Evolutionary conservation across 2,888 invertebrate species (phyloP).

Genomic region (Polymixis flavicincta): DNA sequence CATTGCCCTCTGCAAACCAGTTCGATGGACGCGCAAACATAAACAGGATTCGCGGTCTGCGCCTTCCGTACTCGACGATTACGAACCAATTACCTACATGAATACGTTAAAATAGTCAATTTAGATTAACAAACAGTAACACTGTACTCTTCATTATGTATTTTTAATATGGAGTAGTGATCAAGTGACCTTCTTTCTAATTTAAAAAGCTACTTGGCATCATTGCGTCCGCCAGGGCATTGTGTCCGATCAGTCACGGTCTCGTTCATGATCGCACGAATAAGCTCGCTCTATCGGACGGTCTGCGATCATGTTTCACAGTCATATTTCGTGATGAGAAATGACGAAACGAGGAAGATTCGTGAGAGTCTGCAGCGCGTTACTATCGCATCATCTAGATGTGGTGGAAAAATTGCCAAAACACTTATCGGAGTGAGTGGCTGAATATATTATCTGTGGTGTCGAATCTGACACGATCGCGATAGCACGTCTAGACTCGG

Average conservation of each 20-base stretch:
- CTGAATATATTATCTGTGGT: slow-evolving; percentile 75
- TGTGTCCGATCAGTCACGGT: slow-evolving; percentile 84
- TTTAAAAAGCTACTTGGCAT: slow-evolving; percentile 72
- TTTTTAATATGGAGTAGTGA: slow-evolving; percentile 44
- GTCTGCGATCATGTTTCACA: slow-evolving; percentile 67
- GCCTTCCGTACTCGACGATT: slow-evolving; percentile 77
- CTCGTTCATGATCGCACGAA: slow-evolving; percentile 81
- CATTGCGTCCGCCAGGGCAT: slow-evolving; percentile 77
- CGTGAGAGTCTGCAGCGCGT: slow-evolving; percentile 74
- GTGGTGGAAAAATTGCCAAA: slow-evolving; percentile 70
- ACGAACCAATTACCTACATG: slow-evolving; percentile 77
- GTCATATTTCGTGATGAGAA: slow-evolving; percentile 80
- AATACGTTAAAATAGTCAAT: slow-evolving; percentile 51
- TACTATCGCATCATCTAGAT: slow-evolving; percentile 63
- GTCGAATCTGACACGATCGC: slow-evolving; percentile 68
- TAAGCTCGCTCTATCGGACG: slow-evolving; percentile 65
- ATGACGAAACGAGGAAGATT: slow-evolving; percentile 79
- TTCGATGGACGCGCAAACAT: slow-evolving; percentile 76
- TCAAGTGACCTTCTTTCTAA: slow-evolving; percentile 71
- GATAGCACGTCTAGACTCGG: slow-evolving; percentile 73
- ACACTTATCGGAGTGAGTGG: slow-evolving; percentile 62
- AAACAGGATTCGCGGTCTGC: slow-evolving; percentile 82
- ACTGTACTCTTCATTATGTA: slow-evolving; percentile 24
- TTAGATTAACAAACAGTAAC: slow-evolving; percentile 38
- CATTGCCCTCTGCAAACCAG: slow-evolving; percentile 77